Base-by-base conservation (phyloP, 2,888 invertebrate species). In the Lomographa bimaculata region DNA sequence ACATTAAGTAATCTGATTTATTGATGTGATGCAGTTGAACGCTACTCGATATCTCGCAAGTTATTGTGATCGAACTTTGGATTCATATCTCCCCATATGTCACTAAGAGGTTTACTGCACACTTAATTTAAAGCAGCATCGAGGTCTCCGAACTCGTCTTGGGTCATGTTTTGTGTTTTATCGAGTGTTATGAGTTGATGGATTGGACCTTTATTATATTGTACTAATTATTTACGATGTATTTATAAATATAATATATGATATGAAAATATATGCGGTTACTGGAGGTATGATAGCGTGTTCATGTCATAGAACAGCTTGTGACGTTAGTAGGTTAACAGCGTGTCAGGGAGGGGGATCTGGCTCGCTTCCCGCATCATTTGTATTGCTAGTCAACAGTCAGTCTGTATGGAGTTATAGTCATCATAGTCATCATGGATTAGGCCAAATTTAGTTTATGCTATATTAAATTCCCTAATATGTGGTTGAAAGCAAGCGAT, bases 91-190 rank as follows among this genome's bases (percentile, higher is more conserved):
- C 6, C 7, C 7, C 12, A 5, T n/a, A 7, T 33, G 6, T 18
- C 19, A 35, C 54, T 50, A 57, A 63, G 57, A 59, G 21, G 58
- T 63, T 57, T 53, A 60, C 57, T 51, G 46, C 46, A 40, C 39
- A 45, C 54, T 53, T 48, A 57, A 61, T 60, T 51, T 53, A 57
- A 39, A 40, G 44, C 38, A 25, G 34, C 37, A 35, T 20, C 32
- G 54, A 50, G 73, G 67, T 71, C 69, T 50, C 45, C 63, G 70
- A 72, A 67, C 71, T 46, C 57, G 41, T 36, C 50, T 55, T 45
- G 25, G 61, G 63, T 60, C 57, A 54, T 47, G 63, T 70, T 65
- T 64, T 60, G 64, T 66, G 56, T 57, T 47, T 63, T 69, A 69
- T 70, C 65, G 50, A 45, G 50, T 56, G 18, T 56, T 38, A 50